A percentile compares a stretch with the other conserved stretches of the same genome.
phyloP scores from a whole-genome alignment of 1,140 invertebrate species.

The Geopemphigus sp. region DNA sequence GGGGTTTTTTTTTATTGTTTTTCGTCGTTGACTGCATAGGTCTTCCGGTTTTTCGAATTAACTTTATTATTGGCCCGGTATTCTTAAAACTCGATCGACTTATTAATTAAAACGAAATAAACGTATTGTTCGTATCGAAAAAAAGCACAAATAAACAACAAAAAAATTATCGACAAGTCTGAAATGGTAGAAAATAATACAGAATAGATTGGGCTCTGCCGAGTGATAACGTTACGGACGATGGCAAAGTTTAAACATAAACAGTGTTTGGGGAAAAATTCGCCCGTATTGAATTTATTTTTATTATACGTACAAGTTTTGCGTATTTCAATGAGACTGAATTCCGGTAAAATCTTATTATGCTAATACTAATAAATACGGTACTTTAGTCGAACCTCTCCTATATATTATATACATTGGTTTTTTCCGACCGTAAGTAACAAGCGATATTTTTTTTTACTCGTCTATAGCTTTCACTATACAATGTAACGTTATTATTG shows the following conservation, averaged over 20 bases:
- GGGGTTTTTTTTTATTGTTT: background rate
- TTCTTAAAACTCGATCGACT: constrained; percentile 13
- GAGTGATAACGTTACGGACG: background rate
- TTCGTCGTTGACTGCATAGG: background rate
- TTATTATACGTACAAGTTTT: background rate
- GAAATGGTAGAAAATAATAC: background rate
- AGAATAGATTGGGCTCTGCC: background rate
- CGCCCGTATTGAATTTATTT: constrained; percentile 12
- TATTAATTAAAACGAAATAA: constrained; percentile 31
- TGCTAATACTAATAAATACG: constrained; percentile 26
- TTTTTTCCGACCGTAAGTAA: constrained; percentile 1
- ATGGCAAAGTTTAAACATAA: constrained; percentile 1
- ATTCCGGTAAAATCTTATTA: constrained; percentile 25
- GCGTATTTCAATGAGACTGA: background rate
- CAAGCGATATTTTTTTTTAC: too few relatives aligned
- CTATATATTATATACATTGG: background rate
- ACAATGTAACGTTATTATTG: too few relatives aligned
- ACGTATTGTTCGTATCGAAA: background rate
- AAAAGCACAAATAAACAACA: background rate
- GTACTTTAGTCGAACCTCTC: background rate
- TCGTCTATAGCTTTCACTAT: too few relatives aligned
- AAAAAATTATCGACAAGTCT: constrained; percentile 23
- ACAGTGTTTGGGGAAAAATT: background rate
- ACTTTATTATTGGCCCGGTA: background rate
- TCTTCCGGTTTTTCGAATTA: background rate